These are phyloP conservation scores for Orthosia gracilis DNA, from an alignment of 2,888 invertebrate species.

Conservation along the genomic window DNA sequence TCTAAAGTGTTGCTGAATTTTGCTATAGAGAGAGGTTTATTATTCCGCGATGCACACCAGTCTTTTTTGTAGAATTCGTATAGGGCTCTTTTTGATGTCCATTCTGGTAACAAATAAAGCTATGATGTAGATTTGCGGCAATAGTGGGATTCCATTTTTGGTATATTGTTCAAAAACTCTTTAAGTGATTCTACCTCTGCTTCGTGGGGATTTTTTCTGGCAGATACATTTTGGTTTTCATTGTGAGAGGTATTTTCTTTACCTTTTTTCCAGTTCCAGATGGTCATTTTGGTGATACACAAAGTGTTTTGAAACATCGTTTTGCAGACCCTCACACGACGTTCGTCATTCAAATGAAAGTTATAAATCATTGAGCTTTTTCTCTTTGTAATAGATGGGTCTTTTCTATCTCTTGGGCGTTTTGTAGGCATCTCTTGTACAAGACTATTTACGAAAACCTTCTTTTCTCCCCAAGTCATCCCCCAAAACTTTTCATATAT, in stretches of 20 bases:
- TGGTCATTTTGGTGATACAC: constrained; percentile 40
- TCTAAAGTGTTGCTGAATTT: constrained; percentile 42
- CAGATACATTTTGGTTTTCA: constrained; percentile 27
- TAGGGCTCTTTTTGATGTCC: constrained; percentile 44
- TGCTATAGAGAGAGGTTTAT: constrained; percentile 40
- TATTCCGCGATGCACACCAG: constrained; percentile 38
- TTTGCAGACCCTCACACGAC: constrained; percentile 47
- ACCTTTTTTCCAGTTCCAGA: constrained; percentile 47
- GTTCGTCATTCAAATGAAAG: constrained; percentile 38
- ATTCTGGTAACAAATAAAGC: constrained; percentile 47
- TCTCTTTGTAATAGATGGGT: constrained; percentile 44
- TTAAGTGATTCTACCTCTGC: constrained; percentile 39
- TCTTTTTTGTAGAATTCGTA: constrained; percentile 48
- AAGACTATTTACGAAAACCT: constrained; percentile 40
- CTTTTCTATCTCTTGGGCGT: constrained; percentile 44
- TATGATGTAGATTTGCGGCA: constrained; percentile 43
- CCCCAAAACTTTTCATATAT: constrained; percentile 47
- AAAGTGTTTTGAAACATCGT: constrained; percentile 50
- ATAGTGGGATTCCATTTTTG: constrained; percentile 40
- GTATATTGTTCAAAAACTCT: constrained; percentile 44
- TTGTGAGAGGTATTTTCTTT: constrained; percentile 36
- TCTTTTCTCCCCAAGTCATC: constrained; percentile 47
- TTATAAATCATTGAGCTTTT: constrained; percentile 39
- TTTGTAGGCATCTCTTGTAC: constrained; percentile 40
- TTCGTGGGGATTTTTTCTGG: constrained; percentile 44